These are phyloP conservation scores for Pseudomyrmex dendroicus DNA, from an alignment of 1,140 invertebrate genomes.

Conservation along the genomic window DNA sequence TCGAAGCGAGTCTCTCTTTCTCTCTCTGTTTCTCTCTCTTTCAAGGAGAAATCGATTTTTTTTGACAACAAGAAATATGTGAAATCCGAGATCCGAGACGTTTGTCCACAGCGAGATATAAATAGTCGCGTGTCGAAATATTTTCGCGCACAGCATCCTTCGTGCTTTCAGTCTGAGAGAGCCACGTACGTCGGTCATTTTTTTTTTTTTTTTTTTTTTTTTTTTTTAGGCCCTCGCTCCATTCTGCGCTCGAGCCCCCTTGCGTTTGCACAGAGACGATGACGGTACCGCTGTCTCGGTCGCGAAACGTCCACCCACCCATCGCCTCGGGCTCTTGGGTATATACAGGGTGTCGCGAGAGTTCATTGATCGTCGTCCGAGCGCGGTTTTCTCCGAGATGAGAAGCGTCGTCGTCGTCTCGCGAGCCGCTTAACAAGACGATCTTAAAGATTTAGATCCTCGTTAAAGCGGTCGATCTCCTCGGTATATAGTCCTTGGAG, in stretches of 20 bases:
- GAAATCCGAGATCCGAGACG: constrained; percentile 6
- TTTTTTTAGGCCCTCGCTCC: constrained; percentile 27
- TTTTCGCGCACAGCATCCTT: constrained; percentile 68
- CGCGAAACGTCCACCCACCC: constrained; percentile 74
- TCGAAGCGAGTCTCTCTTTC: too few species aligned
- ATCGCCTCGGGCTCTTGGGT: constrained; percentile 67
- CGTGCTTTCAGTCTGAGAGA: constrained; percentile 68
- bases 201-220: constrained; percentile 63
- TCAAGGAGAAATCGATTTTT: background rate
- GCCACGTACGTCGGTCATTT: constrained; percentile 68
- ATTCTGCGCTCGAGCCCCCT: background rate
- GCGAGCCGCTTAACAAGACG: background rate
- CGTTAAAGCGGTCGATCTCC: background rate
- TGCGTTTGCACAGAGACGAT: constrained; percentile 63
- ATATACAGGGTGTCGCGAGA: constrained; percentile 72
- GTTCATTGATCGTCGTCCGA: constrained; percentile 67
- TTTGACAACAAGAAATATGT: background rate
- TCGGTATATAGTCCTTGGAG: background rate
- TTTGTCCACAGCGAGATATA: constrained; percentile 34
- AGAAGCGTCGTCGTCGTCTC: too few species aligned
- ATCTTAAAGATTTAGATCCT: constrained; percentile 20
- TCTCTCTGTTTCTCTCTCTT: too few species aligned
- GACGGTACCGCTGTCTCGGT: constrained; percentile 38
- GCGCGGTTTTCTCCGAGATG: background rate
- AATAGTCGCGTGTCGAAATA: constrained; percentile 63